Base-by-base conservation (phyloP, 2,797 vertebrate genomes). In the Simalia tracyae region DNA sequence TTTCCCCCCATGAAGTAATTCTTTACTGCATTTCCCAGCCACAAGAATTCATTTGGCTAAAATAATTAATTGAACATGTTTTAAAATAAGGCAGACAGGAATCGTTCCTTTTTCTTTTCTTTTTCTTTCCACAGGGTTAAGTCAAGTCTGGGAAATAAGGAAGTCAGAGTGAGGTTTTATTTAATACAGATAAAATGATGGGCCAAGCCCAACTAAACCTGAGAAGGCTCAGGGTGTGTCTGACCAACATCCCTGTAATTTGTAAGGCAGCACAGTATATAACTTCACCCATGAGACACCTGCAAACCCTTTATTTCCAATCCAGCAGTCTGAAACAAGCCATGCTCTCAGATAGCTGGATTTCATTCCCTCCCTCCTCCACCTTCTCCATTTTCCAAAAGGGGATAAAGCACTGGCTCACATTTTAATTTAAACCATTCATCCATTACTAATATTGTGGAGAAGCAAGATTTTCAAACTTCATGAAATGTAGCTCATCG, bases 371-470 rank as follows among this genome's bases (percentile, higher is more conserved):
- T 86, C 54, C 22, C 84, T 86, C 26, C 63, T 31, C 76, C 50
- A 42, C 63, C 76, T 93, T 93, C 91, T 7, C 84, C 91, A 68
- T 96, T 96, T 93, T 12, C 94, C 92, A 87, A 24, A 88, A 84
- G 93, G 94, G 92, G 92, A 85, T 59, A 59, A 68, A 84, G 88
- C 61, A 60, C 93, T 95, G 94, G 95, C 94, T 96, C 11, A 0
- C 60, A 93, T 81, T 91, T 85, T 96, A 96, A 95, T 96, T 95
- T 92, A 95, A 97, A 96, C 93, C 92, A 95, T 94, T 96, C 94
- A 76, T 72, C 94, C 63, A 2, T 61, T 91, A 50, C 86, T 93
- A 94, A 94, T 89, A 93, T 95, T 88, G 95, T 89, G 64, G 92
- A 93, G 93, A 92, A 86, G 89, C 66, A 61, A 89, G 72, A 72